Base-by-base conservation (phyloP, 2,888 invertebrate genomes). In the Leptopilina syphax region DNA sequence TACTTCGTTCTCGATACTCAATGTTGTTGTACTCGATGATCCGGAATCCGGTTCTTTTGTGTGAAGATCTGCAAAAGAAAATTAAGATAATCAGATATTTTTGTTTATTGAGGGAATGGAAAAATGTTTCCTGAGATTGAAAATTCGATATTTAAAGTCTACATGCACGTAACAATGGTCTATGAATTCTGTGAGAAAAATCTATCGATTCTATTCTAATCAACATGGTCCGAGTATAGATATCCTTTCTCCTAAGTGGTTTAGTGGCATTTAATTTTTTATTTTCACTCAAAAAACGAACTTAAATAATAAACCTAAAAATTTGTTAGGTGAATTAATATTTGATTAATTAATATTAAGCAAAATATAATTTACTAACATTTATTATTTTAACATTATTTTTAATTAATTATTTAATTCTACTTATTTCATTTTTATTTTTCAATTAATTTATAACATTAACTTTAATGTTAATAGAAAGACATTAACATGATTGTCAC, bases 1-100 rank as follows among this genome's bases (percentile, higher is more conserved):
- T 47, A 89, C 91, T 79, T 92, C 92, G 79, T 92, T 92, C 78
- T 92, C 92, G 77, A 92, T 86, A 81, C 92, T 92, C 54, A 91
- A 83, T 0, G 87, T 93, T 90, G 92, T 93, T 89, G 89, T 93
- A 91, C 91, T 94, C 4, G 93, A 93, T 86, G 94, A 94, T 83
- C 93, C 93, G 6, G 92, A 92, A 79, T 93, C 93, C 18, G 89
- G 90, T 50, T 92, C 92, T 81, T 92, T 92, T 85, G 92, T 92
- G 77, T 92, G 90, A 63, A 92, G 88, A 86, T 93, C 93, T 93
- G 87, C 27, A 85, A 87, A 81, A 63, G 8, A 24, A 60, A 60
- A 60, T 34, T 60, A 60, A 47, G 47, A 47, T 7, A 50, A 50
- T 50, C 9, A 50, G 9, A 10, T 34, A 34, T 50, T 50, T 12